Conservation (phyloP, 2,888 invertebrate genomes). For the Ctena decussata region DNA sequence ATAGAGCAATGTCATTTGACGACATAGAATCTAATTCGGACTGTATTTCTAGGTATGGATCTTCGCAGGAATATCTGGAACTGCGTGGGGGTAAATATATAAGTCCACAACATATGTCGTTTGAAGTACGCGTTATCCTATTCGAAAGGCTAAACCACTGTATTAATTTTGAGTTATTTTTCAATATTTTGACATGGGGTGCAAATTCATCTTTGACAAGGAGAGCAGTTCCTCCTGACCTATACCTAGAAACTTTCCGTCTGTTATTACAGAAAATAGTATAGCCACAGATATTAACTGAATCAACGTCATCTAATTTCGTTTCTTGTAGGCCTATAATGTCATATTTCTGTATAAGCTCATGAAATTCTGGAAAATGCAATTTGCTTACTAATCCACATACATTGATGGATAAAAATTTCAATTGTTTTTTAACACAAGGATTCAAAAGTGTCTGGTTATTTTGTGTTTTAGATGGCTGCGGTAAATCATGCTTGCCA, state of each 20-base stretch:
- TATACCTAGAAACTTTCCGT: not conserved
- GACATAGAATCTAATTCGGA: not conserved
- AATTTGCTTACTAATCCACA: not conserved
- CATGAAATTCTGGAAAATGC: not conserved
- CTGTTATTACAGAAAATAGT: not conserved
- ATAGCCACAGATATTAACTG: not conserved
- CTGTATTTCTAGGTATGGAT: conserved; percentile 22
- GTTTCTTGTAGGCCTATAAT: conserved; percentile 14
- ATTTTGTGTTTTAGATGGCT: too few species aligned
- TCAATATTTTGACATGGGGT: not conserved
- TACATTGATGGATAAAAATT: not conserved
- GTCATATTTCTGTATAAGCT: not conserved
- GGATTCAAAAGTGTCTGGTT: too few species aligned
- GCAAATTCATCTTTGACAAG: not conserved
- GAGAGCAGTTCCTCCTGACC: conserved; percentile 6
- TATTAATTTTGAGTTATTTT: not conserved
- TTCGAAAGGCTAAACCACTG: not conserved
- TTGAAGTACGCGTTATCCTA: not conserved
- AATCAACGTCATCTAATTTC: not conserved
- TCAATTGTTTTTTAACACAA: too few species aligned
- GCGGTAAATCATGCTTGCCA: too few species aligned
- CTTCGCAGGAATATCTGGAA: not conserved
- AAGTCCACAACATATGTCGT: not conserved
- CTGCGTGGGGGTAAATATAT: conserved; percentile 5
- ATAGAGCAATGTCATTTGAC: not conserved